These are phyloP conservation scores for Oreochromis grahami DNA, from an alignment of 2,797 vertebrate genomes.

Conservation along the genomic window DNA sequence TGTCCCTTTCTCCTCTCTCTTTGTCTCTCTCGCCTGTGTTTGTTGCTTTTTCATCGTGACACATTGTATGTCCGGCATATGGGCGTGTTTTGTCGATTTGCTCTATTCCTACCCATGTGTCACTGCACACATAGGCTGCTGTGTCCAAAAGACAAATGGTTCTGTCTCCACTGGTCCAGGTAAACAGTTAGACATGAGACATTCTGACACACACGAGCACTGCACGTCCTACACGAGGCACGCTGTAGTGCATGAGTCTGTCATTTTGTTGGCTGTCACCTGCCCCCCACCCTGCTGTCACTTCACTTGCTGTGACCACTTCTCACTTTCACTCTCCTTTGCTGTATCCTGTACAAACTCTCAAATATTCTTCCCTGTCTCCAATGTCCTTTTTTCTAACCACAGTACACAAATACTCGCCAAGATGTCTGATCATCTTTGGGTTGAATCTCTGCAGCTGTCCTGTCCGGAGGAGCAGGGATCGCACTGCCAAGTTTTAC, in stretches of 20 bases:
- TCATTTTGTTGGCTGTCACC: constrained; percentile 24
- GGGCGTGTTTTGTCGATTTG: constrained; percentile 64
- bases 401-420: not conserved
- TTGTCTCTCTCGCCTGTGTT: constrained; percentile 37
- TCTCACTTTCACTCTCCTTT: constrained; percentile 41
- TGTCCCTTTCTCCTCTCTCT: constrained; percentile 60
- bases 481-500: constrained; percentile 3
- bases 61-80: constrained; percentile 48
- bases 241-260: constrained; percentile 49
- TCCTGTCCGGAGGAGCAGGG: not conserved
- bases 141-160: constrained; percentile 66
- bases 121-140: constrained; percentile 67
- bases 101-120: constrained; percentile 45
- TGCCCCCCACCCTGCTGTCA: constrained; percentile 8
- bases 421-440: constrained; percentile 41
- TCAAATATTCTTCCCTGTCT: not conserved
- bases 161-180: constrained; percentile 75
- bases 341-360: constrained; percentile 8
- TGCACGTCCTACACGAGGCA: constrained; percentile 7
- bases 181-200: constrained; percentile 57
- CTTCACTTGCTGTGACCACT: constrained; percentile 46
- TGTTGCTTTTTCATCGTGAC: constrained; percentile 63
- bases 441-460: constrained; percentile 16
- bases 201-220: not conserved
- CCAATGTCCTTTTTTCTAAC: constrained; percentile 1